Conservation (phyloP, 2,888 invertebrate species). For the Drosophila anceps region DNA sequence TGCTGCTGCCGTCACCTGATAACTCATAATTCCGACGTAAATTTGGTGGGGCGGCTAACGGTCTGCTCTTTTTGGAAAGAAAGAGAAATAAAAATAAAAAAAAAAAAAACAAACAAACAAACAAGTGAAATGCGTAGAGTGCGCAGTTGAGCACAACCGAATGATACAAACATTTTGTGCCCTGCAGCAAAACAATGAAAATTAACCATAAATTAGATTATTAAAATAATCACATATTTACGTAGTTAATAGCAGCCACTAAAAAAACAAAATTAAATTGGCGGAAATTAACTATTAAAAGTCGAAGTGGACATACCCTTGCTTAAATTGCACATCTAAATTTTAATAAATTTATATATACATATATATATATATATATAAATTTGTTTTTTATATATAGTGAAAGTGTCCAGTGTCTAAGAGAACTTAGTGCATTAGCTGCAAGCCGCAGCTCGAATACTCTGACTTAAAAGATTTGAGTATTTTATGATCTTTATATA, state of each 20-base stretch:
- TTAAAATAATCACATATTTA: constrained; percentile 30
- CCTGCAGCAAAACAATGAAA: constrained; percentile 29
- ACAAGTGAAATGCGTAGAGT: neutral
- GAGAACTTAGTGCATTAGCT: too few relatives aligned
- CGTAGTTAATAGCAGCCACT: constrained; percentile 13
- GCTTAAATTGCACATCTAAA: neutral
- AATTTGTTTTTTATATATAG: too few relatives aligned
- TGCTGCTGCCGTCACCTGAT: constrained; percentile 31
- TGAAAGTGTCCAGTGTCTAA: too few relatives aligned
- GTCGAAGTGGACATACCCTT: constrained; percentile 1
- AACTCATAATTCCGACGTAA: constrained; percentile 21
- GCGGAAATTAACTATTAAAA: neutral
- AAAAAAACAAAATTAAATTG: constrained; percentile 4
- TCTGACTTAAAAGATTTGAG: too few relatives aligned
- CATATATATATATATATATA: too few relatives aligned
- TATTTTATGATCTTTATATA: too few relatives aligned
- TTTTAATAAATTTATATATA: neutral
- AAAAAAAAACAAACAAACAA: too few relatives aligned
- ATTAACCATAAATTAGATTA: constrained; percentile 29
- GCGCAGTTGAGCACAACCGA: constrained; percentile 35
- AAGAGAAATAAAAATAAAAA: neutral
- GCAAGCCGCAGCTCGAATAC: too few relatives aligned
- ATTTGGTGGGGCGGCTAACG: constrained; percentile 22
- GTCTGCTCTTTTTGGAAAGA: constrained; percentile 29
- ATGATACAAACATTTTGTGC: constrained; percentile 12